Evolutionary conservation across 2,113 vertebrate species (phyloP), one percentile per base, ranked within the genome.

Genomic region (Ciconia boyciana): DNA sequence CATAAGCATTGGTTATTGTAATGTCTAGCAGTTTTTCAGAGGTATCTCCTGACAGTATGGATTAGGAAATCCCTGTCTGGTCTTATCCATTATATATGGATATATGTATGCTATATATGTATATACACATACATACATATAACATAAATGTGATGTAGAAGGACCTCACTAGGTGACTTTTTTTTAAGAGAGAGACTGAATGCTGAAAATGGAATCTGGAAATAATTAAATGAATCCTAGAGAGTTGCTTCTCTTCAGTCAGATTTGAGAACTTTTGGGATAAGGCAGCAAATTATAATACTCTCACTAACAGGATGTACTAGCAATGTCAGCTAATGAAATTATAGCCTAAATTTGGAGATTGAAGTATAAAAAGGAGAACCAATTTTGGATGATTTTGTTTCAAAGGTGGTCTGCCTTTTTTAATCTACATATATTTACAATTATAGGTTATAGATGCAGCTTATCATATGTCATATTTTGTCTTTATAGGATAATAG

Each of bases 401-500:
- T 94, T 91, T 66, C 22, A 82, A 34, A 61, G 19, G 2, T 80
- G 8, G 4, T 72, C 36, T 71, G 16, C 28, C 22, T 78, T 54
- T 88, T 79, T 93, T 46, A 4, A 19, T 51, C 11, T 62, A 12
- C 7, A 13, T 46, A 7, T 64, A 46, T 66, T 82, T 79, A 39
- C 9, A 55, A 14, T 51, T 64, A 21, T 4, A 62, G 16, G 5
- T 76, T 54, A 46, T 26, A 65, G 12, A 29, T 77, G 16, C 46
- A 62, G 32, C 8, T 87, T 77, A 48, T 43, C 17, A 13, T 84
- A 11, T 31, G 83, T 87, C 39, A 5, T 93, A 78, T 96, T 95
- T 94, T 95, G 31, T 93, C 65, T 84, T 86, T 81, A 26, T 79
- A 99, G 99, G 99, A 99, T 94, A 99, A 99, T 22, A 99, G 98